Evolutionary conservation across 2,888 invertebrate genomes (phyloP), one percentile per base, ranked within the genome.

Genomic region (Tipula confusa): DNA sequence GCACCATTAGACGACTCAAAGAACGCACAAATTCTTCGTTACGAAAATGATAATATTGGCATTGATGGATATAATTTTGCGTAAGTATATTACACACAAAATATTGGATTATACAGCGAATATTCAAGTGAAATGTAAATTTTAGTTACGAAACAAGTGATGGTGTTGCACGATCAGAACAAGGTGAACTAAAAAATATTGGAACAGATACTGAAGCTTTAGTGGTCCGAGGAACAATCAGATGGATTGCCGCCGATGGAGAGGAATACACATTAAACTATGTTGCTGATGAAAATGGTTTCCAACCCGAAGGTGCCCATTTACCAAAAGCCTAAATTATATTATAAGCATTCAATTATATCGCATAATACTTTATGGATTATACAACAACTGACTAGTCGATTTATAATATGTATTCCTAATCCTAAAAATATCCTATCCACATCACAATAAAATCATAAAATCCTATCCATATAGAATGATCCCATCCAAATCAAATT

Each of bases 151-250:
- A 93, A 86, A 92, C 93, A 3, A 93, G 93, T 86, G 93, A 93
- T 86, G 93, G 93, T 33, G 91, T 91, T 5, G 91, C 92, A 3
- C 91, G 92, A 13, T 90, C 92, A 84, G 94, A 94, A 87, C 91
- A 92, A 86, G 94, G 91, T 0, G 90, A 90, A 79, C 88, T 94
- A 48, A 89, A 90, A 85, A 93, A 94, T 88, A 91, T 91, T 1
- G 93, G 93, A n/a, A 92, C 92, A 1, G 93, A 93, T 43, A 92
- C 93, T 84, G 92, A 93, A 87, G 91, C 92, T 24, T 91, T 93
- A 31, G 90, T 91, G 9, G 91, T 94, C 13, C 91, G 90, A 48
- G 94, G 94, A 80, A 91, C 92, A 18, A 92, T 92, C 87, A 91
- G 92, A 0, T 94, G 92, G 90, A 88, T 91, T 9, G 93, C 91